Evolutionary conservation across 2,113 vertebrate genomes (phyloP).

Genomic region (Scopus umbretta): DNA sequence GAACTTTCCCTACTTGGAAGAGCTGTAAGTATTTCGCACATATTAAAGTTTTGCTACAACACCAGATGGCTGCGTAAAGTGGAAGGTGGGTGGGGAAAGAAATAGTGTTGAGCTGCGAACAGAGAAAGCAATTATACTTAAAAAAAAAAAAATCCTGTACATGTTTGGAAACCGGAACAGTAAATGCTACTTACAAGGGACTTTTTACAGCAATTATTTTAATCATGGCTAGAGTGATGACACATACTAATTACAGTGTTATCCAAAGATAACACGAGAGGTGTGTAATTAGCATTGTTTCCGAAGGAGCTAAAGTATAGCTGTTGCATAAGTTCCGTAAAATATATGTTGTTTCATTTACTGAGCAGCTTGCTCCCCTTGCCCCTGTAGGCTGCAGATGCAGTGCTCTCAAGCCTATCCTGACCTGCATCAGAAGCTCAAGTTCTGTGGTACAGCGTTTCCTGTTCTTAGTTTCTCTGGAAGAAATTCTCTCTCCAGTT

Average conservation of each 20-base stretch:
- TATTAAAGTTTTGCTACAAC: background rate
- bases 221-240: conserved; percentile 57
- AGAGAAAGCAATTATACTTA: conserved; percentile 13
- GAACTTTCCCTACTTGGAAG: conserved; percentile 92
- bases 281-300: conserved; percentile 65
- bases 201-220: conserved; percentile 58
- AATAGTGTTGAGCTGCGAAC: background rate
- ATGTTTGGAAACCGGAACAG: conserved; percentile 55
- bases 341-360: background rate
- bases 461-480: background rate
- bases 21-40: conserved; percentile 85
- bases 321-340: conserved; percentile 29
- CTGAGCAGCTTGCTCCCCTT: background rate
- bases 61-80: background rate
- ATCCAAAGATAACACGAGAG: conserved; percentile 57
- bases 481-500: background rate
- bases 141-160: background rate
- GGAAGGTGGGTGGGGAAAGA: background rate
- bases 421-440: background rate
- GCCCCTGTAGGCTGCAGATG: background rate
- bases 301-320: conserved; percentile 21
- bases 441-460: background rate
- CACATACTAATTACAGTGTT: conserved; percentile 67
- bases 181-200: conserved; percentile 56
- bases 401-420: background rate